A percentile compares a stretch with the other conserved stretches of the same genome.
phyloP scores from a whole-genome alignment of 1,140 invertebrate genomes.

The Calliopsis andreniformis region DNA sequence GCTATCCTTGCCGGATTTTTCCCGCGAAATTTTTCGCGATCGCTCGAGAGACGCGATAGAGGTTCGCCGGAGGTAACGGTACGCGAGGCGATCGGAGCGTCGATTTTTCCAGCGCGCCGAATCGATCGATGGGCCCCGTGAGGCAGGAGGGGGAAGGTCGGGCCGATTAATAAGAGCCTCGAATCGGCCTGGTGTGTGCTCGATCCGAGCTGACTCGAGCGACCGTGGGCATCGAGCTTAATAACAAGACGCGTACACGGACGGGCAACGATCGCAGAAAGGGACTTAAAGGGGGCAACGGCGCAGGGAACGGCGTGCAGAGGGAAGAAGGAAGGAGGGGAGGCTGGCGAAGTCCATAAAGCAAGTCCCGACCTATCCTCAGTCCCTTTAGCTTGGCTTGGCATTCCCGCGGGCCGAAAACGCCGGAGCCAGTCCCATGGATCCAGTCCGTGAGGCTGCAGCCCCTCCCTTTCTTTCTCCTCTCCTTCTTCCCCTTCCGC shows the following conservation, averaged over 20 bases:
- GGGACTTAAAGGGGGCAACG: conserved; percentile 12
- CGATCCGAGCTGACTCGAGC: conserved; percentile 25
- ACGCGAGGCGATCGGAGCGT: neutral
- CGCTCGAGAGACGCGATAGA: no score
- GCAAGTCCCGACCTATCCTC: conserved; percentile 62
- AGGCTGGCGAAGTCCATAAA: conserved; percentile 58
- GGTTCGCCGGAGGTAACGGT: no score
- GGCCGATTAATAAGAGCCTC: conserved; percentile 56
- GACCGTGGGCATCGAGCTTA: conserved; percentile 56
- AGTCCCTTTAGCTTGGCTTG: conserved; percentile 15
- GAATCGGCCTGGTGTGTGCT: conserved; percentile 33
- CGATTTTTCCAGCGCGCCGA: conserved; percentile 16
- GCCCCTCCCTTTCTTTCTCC: conserved; percentile 13
- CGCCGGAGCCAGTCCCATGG: conserved; percentile 46
- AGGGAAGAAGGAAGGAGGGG: conserved; percentile 10
- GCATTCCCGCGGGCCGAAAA: conserved; percentile 67
- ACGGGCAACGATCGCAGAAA: conserved; percentile 55
- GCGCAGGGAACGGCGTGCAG: neutral
- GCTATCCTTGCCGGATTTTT: neutral
- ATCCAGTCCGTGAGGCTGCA: conserved; percentile 49
- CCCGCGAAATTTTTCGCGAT: conserved; percentile 13
- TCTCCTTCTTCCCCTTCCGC: neutral
- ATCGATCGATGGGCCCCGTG: neutral
- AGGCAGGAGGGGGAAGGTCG: conserved; percentile 8
- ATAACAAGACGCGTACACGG: conserved; percentile 59